Percentiles rank a stretch among this genome's conserved stretches.
Conservation (phyloP, 2,113 vertebrate species). For the Rhipidura dahli region DNA sequence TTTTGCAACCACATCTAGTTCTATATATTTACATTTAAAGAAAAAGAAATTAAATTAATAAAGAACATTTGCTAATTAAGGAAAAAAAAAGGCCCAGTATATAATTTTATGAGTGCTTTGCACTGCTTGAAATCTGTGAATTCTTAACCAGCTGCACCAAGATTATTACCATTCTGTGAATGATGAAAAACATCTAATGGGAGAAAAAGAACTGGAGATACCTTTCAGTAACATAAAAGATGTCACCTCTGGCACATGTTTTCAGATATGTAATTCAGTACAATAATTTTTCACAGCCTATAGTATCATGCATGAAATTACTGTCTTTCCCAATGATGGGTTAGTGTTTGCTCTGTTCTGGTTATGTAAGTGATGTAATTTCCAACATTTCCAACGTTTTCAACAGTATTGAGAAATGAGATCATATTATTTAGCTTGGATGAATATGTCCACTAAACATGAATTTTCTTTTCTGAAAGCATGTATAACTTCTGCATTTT, state of each 20-base stretch:
- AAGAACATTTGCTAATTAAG: not conserved
- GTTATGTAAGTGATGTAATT: not conserved
- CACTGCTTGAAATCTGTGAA: not conserved
- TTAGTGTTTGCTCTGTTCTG: not conserved
- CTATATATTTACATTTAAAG: not conserved
- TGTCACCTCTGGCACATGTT: not conserved
- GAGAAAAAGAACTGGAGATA: not conserved
- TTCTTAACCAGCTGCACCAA: not conserved
- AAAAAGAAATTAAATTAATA: not conserved
- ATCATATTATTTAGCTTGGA: not conserved
- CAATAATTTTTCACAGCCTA: not conserved
- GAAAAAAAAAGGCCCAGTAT: rapidly evolving
- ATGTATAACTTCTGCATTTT: not conserved
- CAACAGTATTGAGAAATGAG: not conserved
- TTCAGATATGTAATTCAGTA: not conserved
- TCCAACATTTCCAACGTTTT: not conserved
- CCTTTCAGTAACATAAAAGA: not conserved
- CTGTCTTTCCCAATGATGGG: not conserved
- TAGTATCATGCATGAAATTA: not conserved
- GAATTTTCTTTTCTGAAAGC: not conserved
- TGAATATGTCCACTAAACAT: not conserved
- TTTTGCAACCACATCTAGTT: not conserved
- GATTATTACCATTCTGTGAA: not conserved
- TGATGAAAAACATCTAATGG: not conserved
- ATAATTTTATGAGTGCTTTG: not conserved